Percentiles rank a stretch among this genome's conserved stretches.
Evolutionary conservation across 2,797 vertebrate species (phyloP).

Genomic region (Rhynchotus rufescens): DNA sequence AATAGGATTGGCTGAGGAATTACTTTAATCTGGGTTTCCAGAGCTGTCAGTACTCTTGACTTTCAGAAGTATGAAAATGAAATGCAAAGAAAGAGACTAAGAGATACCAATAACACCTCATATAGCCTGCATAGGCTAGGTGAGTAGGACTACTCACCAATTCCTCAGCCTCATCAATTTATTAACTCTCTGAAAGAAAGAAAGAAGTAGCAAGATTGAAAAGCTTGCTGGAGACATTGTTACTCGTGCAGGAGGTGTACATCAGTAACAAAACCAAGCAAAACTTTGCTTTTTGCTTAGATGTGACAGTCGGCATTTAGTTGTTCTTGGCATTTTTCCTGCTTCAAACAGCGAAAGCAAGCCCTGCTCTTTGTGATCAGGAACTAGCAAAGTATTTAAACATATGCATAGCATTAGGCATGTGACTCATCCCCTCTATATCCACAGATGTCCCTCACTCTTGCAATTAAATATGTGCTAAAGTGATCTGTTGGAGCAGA

Average conservation of each 20-base stretch:
- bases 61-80: background rate
- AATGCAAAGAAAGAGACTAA: background rate
- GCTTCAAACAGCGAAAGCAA: background rate
- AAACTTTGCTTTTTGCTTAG: background rate
- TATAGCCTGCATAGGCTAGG: background rate
- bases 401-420: background rate
- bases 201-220: background rate
- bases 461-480: background rate
- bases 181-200: background rate
- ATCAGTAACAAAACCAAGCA: background rate
- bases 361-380: background rate
- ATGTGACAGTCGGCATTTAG: accelerated
- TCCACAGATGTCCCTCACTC: background rate
- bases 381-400: background rate
- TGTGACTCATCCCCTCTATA: background rate
- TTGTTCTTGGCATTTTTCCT: background rate
- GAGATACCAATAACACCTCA: background rate
- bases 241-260: background rate
- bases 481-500: slow-evolving; percentile 45
- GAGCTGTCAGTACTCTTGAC: background rate
- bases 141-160: background rate
- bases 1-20: background rate
- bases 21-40: background rate
- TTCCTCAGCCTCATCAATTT: background rate
- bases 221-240: background rate